Evolutionary conservation across 2,888 invertebrate species (phyloP), one percentile per base, ranked within the genome.

Genomic region (Rhingia rostrata): DNA sequence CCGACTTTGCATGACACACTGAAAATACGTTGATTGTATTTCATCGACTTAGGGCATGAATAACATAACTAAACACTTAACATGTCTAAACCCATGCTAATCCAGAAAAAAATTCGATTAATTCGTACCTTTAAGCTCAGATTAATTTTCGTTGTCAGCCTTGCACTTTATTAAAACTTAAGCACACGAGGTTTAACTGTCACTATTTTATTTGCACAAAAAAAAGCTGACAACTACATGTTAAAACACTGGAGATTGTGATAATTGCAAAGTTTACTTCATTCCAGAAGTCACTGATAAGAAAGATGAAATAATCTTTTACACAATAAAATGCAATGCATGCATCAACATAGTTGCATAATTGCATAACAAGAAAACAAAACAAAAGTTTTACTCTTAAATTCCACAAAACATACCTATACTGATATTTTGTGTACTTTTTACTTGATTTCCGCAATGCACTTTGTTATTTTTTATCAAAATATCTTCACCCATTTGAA

Each of bases 401-500:
- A 33, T 35, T 43, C 33, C 3, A 4, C 0, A 37, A 0, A 4
- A 7, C 35, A 14, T 70, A 70, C 58, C 53, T 56, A 70, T 51
- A 35, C 12, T 12, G 10, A 12, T 37, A 4, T 12, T 4, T 14
- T 70, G 47, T 5, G 12, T 39, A 35, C 43, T 54, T 61, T 43
- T 41, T 7, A 7, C 12, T 56, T 60, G 45, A 10, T 51, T 72
- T 67, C 56, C 82, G 22, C 66, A 49, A 43, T 49, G 53, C 56
- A 72, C 61, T 72, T 61, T 77, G 32, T 49, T 72, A 47, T 72
- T 32, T 22, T 82, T 82, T 1, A 39, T 37, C 22, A 81, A 41
- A 70, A 56, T 75, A 6, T 81, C 74, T 64, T 81, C 81, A 60
- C 74, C 81, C 81, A 81, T 81, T 67, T 35, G 22, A 2, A 22